These are phyloP conservation scores for Paguma larvata DNA, from an alignment of 2,797 vertebrate species.

Conservation along the genomic window DNA sequence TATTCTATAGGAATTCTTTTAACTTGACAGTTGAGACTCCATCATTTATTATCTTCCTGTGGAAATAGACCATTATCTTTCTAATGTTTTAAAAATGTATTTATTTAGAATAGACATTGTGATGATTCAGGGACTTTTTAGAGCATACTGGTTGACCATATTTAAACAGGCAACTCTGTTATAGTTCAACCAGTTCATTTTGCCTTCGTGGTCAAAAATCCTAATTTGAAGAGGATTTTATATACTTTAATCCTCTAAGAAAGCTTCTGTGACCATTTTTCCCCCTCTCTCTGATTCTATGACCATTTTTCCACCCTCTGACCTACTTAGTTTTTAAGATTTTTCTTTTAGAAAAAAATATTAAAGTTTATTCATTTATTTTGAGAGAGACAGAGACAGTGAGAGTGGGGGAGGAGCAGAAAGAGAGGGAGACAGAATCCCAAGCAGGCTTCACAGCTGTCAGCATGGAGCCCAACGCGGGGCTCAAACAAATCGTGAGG, in stretches of 20 bases:
- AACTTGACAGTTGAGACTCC: background rate
- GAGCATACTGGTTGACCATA: background rate
- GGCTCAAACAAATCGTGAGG: too few relatives aligned
- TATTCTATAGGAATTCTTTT: background rate
- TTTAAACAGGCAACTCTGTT: background rate
- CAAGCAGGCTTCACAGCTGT: too few relatives aligned
- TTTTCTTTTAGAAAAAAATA: background rate
- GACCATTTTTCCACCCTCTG: background rate
- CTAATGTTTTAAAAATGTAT: background rate
- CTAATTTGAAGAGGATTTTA: constrained; percentile 53
- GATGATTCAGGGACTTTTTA: background rate
- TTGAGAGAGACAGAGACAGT: too few relatives aligned
- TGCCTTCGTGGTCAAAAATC: background rate
- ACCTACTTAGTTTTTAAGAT: background rate
- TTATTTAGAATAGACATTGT: background rate
- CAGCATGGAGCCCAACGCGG: too few relatives aligned
- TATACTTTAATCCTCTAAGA: background rate
- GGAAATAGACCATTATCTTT: constrained; percentile 5
- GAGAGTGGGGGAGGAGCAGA: too few relatives aligned
- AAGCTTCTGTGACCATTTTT: background rate
- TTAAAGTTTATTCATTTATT: too few relatives aligned
- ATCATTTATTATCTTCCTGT: constrained; percentile 36
- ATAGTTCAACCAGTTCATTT: background rate
- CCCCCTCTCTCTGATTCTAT: background rate
- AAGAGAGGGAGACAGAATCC: too few relatives aligned